These are phyloP conservation scores for Papilio glaucus DNA, from an alignment of 1,140 invertebrate species.

Conservation along the genomic window DNA sequence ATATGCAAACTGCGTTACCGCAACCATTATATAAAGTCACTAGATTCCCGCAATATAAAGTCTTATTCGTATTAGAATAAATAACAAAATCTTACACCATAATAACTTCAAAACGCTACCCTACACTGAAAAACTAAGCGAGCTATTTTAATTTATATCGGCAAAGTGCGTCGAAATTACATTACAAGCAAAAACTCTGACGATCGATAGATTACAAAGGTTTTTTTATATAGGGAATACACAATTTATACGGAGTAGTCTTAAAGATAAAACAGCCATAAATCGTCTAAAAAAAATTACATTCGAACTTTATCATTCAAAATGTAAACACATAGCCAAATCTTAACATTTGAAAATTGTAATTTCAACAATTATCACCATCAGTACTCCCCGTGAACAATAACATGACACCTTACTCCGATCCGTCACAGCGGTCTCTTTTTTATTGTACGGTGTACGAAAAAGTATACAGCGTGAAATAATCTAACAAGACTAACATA, in stretches of 20 bases:
- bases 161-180: slow-evolving; percentile 58
- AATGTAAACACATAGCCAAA: slow-evolving; percentile 57
- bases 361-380: slow-evolving; percentile 47
- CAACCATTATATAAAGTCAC: background rate
- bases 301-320: slow-evolving; percentile 42
- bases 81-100: slow-evolving; percentile 76
- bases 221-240: background rate
- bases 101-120: slow-evolving; percentile 62
- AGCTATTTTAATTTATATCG: too few species aligned
- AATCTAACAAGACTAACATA: too few species aligned
- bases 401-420: background rate
- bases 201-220: slow-evolving; percentile 22
- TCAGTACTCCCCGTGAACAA: background rate
- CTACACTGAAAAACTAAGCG: slow-evolving; percentile 77
- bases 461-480: too few species aligned
- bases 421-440: background rate
- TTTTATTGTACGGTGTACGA: too few species aligned
- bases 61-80: slow-evolving; percentile 76
- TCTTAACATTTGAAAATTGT: slow-evolving; percentile 54
- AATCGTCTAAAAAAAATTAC: slow-evolving; percentile 48
- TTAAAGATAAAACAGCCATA: slow-evolving; percentile 48
- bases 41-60: slow-evolving; percentile 42
- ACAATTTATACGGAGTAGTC: slow-evolving; percentile 23
- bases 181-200: slow-evolving; percentile 12
- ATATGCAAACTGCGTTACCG: background rate